A percentile compares a stretch with the other conserved stretches of the same genome.
Conservation (phyloP, 2,888 invertebrate species). For the Xanthorhoe designata region DNA sequence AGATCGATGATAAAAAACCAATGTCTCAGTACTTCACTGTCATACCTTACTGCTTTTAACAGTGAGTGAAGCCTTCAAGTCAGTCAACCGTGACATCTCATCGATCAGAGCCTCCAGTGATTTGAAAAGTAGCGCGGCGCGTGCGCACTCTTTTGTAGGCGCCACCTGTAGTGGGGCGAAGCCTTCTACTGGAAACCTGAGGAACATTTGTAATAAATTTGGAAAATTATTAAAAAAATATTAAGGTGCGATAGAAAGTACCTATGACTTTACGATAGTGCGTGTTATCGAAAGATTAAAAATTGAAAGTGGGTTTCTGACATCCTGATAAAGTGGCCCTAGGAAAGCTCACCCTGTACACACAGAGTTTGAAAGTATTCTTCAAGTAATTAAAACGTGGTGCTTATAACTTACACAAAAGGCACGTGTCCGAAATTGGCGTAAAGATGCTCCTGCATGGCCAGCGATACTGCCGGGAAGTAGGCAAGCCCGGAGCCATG, state of each 20-base stretch:
- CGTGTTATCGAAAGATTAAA: too few species aligned
- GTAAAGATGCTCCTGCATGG: constrained; percentile 90
- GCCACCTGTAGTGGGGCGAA: constrained; percentile 88
- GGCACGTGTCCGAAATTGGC: constrained; percentile 91
- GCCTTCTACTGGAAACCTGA: constrained; percentile 88
- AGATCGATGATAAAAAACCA: too few species aligned
- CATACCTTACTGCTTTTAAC: constrained; percentile 72
- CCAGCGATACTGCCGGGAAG: constrained; percentile 92
- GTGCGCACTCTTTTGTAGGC: constrained; percentile 63
- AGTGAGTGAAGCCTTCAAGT: constrained; percentile 59
- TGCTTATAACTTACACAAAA: constrained; percentile 74
- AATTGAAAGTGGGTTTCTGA: too few species aligned
- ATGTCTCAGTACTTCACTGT: too few species aligned
- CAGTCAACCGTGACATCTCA: constrained; percentile 60
- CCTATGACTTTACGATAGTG: too few species aligned
- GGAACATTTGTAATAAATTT: not conserved
- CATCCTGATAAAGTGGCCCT: too few species aligned
- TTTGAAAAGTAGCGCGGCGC: constrained; percentile 68
- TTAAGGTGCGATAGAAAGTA: too few species aligned
- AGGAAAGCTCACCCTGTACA: too few species aligned
- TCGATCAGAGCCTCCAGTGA: constrained; percentile 69
- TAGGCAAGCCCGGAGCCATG: constrained; percentile 91
- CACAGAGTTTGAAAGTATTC: too few species aligned
- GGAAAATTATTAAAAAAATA: too few species aligned
- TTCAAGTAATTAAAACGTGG: too few species aligned